Percentiles rank a stretch among this genome's conserved stretches.
Conservation (phyloP, 1,140 invertebrate species). For the Heterodera schachtii region DNA sequence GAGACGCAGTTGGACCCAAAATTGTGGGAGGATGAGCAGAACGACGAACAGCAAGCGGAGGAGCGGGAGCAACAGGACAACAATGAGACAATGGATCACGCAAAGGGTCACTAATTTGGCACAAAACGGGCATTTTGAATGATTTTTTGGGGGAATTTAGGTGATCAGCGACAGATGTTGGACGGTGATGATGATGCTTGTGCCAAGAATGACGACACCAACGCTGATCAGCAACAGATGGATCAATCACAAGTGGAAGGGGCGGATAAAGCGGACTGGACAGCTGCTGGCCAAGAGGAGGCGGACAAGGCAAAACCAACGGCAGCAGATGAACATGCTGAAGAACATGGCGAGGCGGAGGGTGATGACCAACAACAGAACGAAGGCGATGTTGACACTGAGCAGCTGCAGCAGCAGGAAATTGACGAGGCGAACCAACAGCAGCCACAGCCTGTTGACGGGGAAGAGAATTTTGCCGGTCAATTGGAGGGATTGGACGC, state of each 20-base stretch:
- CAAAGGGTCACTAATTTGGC: neutral
- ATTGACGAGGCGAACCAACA: constrained; percentile 66
- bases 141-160: neutral
- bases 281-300: too few relatives aligned
- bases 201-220: too few relatives aligned
- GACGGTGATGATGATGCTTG: too few relatives aligned
- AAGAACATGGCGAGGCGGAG: too few relatives aligned
- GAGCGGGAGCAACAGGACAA: constrained; percentile 90
- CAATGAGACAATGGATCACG: constrained; percentile 73
- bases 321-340: constrained; percentile 38
- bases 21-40: constrained; percentile 49
- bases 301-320: constrained; percentile 36
- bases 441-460: constrained; percentile 66
- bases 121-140: neutral
- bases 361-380: too few relatives aligned
- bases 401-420: constrained; percentile 35
- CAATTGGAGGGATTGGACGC: constrained; percentile 42
- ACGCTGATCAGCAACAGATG: too few relatives aligned
- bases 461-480: constrained; percentile 36
- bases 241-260: too few relatives aligned
- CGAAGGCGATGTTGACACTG: constrained; percentile 52
- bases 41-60: constrained; percentile 73
- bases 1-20: constrained; percentile 63
- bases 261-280: too few relatives aligned
- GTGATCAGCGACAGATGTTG: too few relatives aligned